A percentile compares a stretch with the other conserved stretches of the same genome.
Evolutionary conservation across 2,797 vertebrate genomes (phyloP).

Genomic region (Crax fasciolata): DNA sequence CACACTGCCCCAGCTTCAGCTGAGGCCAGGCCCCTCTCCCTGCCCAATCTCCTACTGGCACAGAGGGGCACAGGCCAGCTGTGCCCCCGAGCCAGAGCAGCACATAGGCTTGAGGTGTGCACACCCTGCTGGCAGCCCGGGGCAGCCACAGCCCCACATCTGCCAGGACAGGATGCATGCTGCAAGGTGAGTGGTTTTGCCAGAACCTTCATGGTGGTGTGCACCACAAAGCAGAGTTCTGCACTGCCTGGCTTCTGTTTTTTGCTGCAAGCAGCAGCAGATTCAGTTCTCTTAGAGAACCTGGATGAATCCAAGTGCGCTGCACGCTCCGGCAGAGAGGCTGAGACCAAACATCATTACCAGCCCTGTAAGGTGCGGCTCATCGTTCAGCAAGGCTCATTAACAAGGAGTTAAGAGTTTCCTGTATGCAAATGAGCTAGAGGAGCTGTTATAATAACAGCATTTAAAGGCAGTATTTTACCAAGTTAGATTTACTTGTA

Average conservation of each 20-base stretch:
- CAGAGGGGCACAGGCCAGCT: neutral
- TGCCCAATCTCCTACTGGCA: neutral
- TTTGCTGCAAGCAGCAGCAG: neutral
- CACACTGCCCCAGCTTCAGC: neutral
- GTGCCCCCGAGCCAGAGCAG: neutral
- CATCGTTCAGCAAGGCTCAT: no score
- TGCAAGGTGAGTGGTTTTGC: neutral
- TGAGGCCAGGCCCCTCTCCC: neutral
- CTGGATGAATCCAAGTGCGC: neutral
- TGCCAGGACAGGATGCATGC: neutral
- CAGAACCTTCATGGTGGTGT: no score
- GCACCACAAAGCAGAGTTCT: neutral
- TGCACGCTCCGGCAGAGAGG: neutral
- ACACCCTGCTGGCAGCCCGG: neutral
- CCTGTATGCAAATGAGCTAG: accelerated
- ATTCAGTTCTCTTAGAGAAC: neutral
- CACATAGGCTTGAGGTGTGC: neutral
- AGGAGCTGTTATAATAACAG: neutral
- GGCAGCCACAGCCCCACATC: neutral
- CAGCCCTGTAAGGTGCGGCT: neutral
- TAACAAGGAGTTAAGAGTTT: neutral
- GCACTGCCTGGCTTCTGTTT: neutral
- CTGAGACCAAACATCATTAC: no score
- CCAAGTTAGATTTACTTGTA: neutral
- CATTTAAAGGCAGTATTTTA: neutral